These are phyloP conservation scores for Globodera ellingtonae DNA, from an alignment of 1,140 invertebrate species.

Conservation along the genomic window DNA sequence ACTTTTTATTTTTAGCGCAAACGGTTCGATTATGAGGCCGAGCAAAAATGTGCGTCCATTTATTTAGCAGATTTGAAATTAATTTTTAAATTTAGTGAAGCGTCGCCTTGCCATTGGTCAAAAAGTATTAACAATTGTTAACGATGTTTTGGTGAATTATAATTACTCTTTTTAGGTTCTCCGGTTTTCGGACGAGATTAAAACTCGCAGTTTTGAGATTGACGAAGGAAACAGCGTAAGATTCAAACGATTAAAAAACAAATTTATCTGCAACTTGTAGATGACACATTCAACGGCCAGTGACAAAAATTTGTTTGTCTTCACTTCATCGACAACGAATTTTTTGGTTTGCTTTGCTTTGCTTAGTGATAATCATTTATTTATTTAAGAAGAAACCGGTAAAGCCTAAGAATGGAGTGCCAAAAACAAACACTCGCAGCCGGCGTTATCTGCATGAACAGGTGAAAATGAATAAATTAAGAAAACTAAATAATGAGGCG, in stretches of 20 bases:
- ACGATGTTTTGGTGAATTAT: background rate
- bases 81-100: constrained; percentile 5
- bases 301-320: background rate
- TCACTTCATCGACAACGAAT: background rate
- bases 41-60: background rate
- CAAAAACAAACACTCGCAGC: background rate
- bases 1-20: background rate
- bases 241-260: background rate
- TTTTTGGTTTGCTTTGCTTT: constrained; percentile 9
- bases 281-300: background rate
- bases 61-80: background rate
- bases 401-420: background rate
- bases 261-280: background rate
- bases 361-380: background rate
- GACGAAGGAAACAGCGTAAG: constrained; percentile 15
- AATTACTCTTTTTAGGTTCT: background rate
- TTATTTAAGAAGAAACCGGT: background rate
- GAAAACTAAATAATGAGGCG: no score
- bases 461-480: background rate
- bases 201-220: background rate
- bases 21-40: background rate
- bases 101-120: background rate
- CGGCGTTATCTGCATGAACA: background rate
- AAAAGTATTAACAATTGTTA: background rate
- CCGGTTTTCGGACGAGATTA: background rate